A percentile compares a stretch with the other conserved stretches of the same genome.
Conservation (phyloP, 2,888 invertebrate genomes). For the Alitta virens region DNA sequence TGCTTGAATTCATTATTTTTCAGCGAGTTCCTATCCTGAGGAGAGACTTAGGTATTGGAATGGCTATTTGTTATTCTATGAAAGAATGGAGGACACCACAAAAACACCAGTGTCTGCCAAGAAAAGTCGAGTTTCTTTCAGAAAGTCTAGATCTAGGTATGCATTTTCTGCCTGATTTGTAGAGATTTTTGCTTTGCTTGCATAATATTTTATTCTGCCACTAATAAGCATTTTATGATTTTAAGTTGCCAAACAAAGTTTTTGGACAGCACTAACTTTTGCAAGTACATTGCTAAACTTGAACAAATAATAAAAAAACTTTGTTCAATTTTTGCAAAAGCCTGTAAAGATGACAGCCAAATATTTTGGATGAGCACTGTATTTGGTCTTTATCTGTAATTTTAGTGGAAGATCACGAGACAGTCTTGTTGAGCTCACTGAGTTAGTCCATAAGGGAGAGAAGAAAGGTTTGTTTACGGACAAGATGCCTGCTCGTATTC, state of each 20-base stretch:
- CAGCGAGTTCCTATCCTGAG: slow-evolving; percentile 54
- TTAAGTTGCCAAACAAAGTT: too few relatives aligned
- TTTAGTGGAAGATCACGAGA: slow-evolving; percentile 33
- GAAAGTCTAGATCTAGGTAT: slow-evolving; percentile 7
- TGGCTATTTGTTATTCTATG: slow-evolving; percentile 62
- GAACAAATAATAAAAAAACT: too few relatives aligned
- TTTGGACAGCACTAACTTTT: too few relatives aligned
- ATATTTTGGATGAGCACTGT: too few relatives aligned
- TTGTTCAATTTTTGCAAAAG: too few relatives aligned
- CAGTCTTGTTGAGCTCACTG: slow-evolving; percentile 59
- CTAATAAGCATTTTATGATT: too few relatives aligned
- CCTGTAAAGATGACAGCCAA: too few relatives aligned
- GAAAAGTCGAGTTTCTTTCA: slow-evolving; percentile 39
- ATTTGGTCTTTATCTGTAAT: too few relatives aligned
- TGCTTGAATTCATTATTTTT: neutral
- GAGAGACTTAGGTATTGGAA: slow-evolving; percentile 61
- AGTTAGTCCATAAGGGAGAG: slow-evolving; percentile 60
- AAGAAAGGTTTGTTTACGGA: slow-evolving; percentile 56
- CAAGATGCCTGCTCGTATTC: slow-evolving; percentile 56
- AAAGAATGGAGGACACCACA: slow-evolving; percentile 52
- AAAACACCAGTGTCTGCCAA: slow-evolving; percentile 48
- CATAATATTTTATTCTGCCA: too few relatives aligned
- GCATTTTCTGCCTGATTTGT: too few relatives aligned
- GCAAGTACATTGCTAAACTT: too few relatives aligned
- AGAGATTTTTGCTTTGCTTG: too few relatives aligned